phyloP scores from a whole-genome alignment of 2,888 invertebrate species.

The Autographa gamma region DNA sequence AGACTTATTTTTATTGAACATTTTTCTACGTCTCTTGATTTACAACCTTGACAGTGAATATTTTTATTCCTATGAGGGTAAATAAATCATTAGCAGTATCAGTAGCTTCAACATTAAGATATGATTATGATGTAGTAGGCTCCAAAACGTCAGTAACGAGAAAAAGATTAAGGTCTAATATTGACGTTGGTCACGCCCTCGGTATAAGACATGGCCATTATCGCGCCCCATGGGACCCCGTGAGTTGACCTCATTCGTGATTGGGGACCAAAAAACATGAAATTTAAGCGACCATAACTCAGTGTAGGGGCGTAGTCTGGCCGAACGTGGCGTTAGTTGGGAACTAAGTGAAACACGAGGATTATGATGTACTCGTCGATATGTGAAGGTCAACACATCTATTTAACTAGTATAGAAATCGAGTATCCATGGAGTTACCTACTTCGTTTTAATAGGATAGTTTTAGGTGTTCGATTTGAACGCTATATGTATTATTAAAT shows the following conservation, averaged over 20 bases:
- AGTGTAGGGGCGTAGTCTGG: slow-evolving; percentile 15
- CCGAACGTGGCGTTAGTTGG: slow-evolving; percentile 17
- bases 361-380: slow-evolving; percentile 10
- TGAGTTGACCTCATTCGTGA: slow-evolving; percentile 8
- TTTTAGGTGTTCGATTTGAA: no score
- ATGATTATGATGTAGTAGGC: not conserved
- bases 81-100: not conserved
- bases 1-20: not conserved
- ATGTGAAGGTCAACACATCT: not conserved
- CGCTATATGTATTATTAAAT: no score
- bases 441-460: no score
- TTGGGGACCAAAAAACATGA: slow-evolving; percentile 6
- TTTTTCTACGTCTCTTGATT: not conserved
- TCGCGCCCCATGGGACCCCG: slow-evolving; percentile 16
- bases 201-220: not conserved
- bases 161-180: not conserved
- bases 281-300: slow-evolving; percentile 27
- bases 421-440: not conserved
- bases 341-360: slow-evolving; percentile 16
- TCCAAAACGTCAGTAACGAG: not conserved
- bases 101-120: not conserved
- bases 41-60: not conserved
- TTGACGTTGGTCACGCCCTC: not conserved
- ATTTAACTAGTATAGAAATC: no score
- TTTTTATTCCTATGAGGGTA: not conserved